Conservation (phyloP, 2,797 vertebrate species). For the Ataeniobius toweri region DNA sequence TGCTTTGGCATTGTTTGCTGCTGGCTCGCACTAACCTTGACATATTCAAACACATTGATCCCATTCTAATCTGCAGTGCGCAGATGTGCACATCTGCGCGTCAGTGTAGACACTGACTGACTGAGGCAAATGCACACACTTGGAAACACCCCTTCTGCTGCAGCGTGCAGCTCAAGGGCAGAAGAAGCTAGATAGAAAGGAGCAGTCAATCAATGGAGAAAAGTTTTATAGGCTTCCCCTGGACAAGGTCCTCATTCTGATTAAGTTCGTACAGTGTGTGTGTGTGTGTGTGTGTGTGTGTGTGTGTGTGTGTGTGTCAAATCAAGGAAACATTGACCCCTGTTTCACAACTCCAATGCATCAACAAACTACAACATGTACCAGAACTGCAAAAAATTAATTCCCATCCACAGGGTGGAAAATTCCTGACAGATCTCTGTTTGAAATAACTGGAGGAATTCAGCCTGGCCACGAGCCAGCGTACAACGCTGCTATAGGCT, state of each 20-base stretch:
- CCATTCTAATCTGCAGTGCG: constrained; percentile 63
- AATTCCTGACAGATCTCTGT: constrained; percentile 80
- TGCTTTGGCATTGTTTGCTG: constrained; percentile 43
- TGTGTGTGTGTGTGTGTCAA: constrained; percentile 3
- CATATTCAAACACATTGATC: constrained; percentile 75
- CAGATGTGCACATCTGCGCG: constrained; percentile 24
- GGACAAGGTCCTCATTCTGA: constrained; percentile 66
- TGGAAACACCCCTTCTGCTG: constrained; percentile 40
- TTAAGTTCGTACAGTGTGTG: constrained; percentile 26
- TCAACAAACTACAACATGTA: constrained; percentile 66
- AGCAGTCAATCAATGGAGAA: constrained; percentile 67
- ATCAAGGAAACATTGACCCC: constrained; percentile 23
- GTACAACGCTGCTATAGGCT: constrained; percentile 68
- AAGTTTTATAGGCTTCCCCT: constrained; percentile 71
- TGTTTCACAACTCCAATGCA: constrained; percentile 30
- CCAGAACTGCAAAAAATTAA: constrained; percentile 74
- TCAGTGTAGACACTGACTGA: constrained; percentile 15
- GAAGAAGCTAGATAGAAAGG: constrained; percentile 60
- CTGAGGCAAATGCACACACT: constrained; percentile 2
- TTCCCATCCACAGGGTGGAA: constrained; percentile 79
- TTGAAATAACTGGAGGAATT: constrained; percentile 84
- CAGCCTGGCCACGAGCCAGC: constrained; percentile 75
- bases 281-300: not conserved
- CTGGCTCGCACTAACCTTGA: constrained; percentile 69
- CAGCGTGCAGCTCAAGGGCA: constrained; percentile 68